Evolutionary conservation across 2,113 vertebrate genomes (phyloP).

Genomic region (Entomyzon cyanotis): DNA sequence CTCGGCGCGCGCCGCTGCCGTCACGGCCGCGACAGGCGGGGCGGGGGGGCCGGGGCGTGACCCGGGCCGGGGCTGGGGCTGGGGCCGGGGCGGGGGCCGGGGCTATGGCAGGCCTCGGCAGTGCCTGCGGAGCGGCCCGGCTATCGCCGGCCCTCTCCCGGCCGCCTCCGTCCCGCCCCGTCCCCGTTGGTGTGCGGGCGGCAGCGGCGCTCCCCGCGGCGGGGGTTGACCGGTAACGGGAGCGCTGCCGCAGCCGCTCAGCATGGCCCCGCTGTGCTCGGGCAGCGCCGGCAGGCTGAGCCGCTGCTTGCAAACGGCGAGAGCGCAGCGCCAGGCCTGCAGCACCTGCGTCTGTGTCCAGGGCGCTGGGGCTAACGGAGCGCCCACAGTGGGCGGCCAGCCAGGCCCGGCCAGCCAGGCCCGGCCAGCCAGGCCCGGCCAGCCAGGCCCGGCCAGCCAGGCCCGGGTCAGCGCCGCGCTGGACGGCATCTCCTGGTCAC

Average conservation of each 20-base stretch:
- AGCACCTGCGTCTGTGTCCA: rapidly evolving
- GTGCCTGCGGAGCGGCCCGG: rapidly evolving
- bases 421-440: too few relatives aligned
- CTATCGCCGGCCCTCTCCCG: too few relatives aligned
- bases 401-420: too few relatives aligned
- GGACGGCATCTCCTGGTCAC: rapidly evolving
- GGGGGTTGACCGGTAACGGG: not conserved
- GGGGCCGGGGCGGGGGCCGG: too few relatives aligned
- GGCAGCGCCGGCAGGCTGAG: too few relatives aligned
- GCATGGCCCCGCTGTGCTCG: rapidly evolving
- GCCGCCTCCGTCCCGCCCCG: rapidly evolving
- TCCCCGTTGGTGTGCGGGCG: not conserved
- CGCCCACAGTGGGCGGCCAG: rapidly evolving
- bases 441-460: rapidly evolving
- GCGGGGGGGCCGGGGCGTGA: not conserved
- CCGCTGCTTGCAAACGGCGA: rapidly evolving
- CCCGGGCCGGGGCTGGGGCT: not conserved
- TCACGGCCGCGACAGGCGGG: not conserved
- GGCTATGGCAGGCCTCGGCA: too few relatives aligned
- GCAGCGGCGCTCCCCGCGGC: not conserved
- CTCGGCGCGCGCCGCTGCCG: too few relatives aligned
- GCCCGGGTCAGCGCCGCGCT: rapidly evolving
- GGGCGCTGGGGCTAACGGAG: rapidly evolving
- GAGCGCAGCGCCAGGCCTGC: not conserved
- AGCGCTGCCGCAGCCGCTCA: rapidly evolving